These are phyloP conservation scores for Chrysomela aeneicollis DNA, from an alignment of 2,888 invertebrate genomes.

Conservation along the genomic window DNA sequence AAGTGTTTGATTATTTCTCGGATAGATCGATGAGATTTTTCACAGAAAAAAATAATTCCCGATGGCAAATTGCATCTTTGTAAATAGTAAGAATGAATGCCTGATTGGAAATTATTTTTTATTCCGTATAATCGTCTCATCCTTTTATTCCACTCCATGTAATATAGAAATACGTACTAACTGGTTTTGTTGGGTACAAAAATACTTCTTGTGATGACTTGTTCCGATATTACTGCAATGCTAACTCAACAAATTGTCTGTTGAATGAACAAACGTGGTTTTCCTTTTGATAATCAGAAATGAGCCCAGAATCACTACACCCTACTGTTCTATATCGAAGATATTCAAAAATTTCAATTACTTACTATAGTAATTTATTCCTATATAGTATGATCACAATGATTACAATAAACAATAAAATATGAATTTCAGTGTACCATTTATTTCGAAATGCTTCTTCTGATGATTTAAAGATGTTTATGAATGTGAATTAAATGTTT, in stretches of 20 bases:
- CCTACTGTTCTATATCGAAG: too few species aligned
- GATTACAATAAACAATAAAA: too few species aligned
- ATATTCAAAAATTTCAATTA: too few species aligned
- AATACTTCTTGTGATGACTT: conserved; percentile 27
- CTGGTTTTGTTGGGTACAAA: conserved; percentile 37
- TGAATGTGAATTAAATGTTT: too few species aligned
- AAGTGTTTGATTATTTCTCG: conserved; percentile 9
- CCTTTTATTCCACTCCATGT: conserved; percentile 28
- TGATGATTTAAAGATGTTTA: too few species aligned
- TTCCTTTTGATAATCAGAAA: too few species aligned
- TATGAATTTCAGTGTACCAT: too few species aligned
- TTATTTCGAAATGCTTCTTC: too few species aligned
- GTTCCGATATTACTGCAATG: neutral
- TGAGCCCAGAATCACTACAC: neutral
- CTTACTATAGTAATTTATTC: too few species aligned
- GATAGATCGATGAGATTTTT: conserved; percentile 6
- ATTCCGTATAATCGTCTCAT: neutral
- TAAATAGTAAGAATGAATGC: conserved; percentile 24
- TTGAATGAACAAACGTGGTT: conserved; percentile 1
- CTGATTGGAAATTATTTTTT: neutral
- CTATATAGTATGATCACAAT: too few species aligned
- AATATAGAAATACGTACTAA: conserved; percentile 50
- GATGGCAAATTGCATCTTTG: conserved; percentile 26
- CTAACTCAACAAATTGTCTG: conserved; percentile 11
- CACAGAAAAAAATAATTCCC: neutral